Evolutionary conservation across 2,888 invertebrate species (phyloP).

Genomic region (Tenthredo distinguenda): DNA sequence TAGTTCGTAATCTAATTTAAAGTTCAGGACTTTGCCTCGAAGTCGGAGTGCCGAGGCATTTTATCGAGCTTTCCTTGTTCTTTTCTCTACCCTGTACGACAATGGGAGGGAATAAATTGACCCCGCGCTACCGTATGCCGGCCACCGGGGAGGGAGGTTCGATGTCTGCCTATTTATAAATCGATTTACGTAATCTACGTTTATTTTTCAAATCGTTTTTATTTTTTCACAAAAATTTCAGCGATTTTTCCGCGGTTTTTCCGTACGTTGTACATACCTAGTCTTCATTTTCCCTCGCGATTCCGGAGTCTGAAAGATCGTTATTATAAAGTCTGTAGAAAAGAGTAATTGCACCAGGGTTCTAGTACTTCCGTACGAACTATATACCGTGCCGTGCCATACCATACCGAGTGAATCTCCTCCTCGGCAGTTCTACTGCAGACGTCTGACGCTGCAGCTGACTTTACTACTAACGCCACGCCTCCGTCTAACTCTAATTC

Average conservation of each 20-base stretch:
- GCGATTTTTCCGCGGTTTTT: neutral
- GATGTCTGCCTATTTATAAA: neutral
- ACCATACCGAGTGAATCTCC: conserved; percentile 60
- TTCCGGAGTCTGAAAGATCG: neutral
- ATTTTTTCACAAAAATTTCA: neutral
- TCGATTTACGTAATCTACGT: neutral
- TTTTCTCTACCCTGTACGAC: neutral
- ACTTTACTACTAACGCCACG: conserved; percentile 67
- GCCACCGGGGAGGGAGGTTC: neutral
- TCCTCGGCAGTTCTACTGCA: conserved; percentile 54
- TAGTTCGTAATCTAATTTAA: conserved; percentile 49
- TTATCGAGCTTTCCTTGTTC: conserved; percentile 41
- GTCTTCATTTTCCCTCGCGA: neutral
- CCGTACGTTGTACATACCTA: neutral
- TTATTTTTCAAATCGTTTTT: neutral
- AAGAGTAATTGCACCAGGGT: conserved; percentile 17
- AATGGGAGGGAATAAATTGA: neutral
- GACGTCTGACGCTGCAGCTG: conserved; percentile 67
- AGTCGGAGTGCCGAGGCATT: conserved; percentile 31
- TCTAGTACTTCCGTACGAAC: neutral
- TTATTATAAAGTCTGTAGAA: neutral
- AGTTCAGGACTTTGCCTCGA: conserved; percentile 39
- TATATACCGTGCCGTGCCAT: neutral
- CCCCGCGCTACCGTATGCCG: neutral
- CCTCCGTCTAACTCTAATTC: conserved; percentile 34